Percentiles rank a stretch among this genome's conserved stretches.
phyloP scores from a whole-genome alignment of 1,140 invertebrate genomes.

The Carposina sasakii region DNA sequence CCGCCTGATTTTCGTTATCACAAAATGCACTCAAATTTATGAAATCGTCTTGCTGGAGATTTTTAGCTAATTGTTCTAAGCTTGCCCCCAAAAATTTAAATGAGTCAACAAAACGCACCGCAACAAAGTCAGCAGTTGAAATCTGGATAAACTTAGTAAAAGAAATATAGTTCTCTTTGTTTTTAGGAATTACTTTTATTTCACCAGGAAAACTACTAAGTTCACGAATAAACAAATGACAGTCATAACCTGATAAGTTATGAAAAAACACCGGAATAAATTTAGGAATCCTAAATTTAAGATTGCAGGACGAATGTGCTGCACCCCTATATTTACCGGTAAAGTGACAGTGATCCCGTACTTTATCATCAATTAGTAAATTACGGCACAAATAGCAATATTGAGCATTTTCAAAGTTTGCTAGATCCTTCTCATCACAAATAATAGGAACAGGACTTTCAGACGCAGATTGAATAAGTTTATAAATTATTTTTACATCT shows the following conservation, averaged over 20 bases:
- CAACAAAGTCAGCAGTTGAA: slow-evolving; percentile 17
- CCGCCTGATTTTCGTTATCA: not conserved
- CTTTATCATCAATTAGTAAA: slow-evolving; percentile 11
- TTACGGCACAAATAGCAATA: slow-evolving; percentile 5
- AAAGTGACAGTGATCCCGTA: slow-evolving; percentile 16
- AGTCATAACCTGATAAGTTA: slow-evolving; percentile 52
- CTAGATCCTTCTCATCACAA: not conserved
- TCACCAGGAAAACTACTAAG: slow-evolving; percentile 26
- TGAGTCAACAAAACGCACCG: slow-evolving; percentile 39
- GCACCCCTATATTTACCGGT: slow-evolving; percentile 14
- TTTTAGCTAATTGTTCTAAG: slow-evolving; percentile 26
- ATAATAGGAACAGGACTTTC: slow-evolving; percentile 1
- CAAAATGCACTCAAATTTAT: not conserved
- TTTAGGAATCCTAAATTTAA: slow-evolving; percentile 22
- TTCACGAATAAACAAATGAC: slow-evolving; percentile 44
- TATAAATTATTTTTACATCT: slow-evolving; percentile 3
- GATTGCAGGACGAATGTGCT: slow-evolving; percentile 34
- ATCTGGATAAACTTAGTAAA: slow-evolving; percentile 26
- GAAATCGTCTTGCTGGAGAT: slow-evolving; percentile 21
- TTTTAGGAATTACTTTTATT: slow-evolving; percentile 47
- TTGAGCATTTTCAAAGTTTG: not conserved
- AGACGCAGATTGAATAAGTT: not conserved
- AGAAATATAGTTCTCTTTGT: slow-evolving; percentile 41
- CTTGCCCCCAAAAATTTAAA: slow-evolving; percentile 34
- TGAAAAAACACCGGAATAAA: slow-evolving; percentile 54